A percentile compares a stretch with the other conserved stretches of the same genome.
Evolutionary conservation across 2,113 vertebrate genomes (phyloP).

Genomic region (Euleptes europaea): DNA sequence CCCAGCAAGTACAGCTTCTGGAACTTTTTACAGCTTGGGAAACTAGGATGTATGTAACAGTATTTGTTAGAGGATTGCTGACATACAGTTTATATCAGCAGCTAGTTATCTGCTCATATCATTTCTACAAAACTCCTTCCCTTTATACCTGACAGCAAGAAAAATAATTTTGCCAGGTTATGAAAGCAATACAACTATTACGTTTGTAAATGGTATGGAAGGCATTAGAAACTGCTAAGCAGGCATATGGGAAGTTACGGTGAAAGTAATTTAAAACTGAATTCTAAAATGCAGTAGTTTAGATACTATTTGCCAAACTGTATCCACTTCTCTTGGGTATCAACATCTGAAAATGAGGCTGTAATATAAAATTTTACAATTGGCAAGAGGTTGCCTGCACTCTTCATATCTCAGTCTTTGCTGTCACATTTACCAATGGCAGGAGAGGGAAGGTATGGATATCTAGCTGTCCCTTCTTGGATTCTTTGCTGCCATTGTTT

Average conservation of each 20-base stretch:
- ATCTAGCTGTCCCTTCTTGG: too few relatives aligned
- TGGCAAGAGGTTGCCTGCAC: neutral
- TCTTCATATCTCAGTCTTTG: neutral
- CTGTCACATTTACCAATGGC: too few relatives aligned
- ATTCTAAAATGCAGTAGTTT: neutral
- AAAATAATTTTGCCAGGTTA: neutral
- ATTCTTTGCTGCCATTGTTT: too few relatives aligned
- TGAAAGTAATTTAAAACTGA: conserved; percentile 6
- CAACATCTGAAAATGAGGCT: neutral
- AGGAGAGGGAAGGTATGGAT: too few relatives aligned
- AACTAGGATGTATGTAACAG: too few relatives aligned
- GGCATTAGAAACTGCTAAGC: neutral
- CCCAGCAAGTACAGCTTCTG: too few relatives aligned
- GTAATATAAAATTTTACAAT: neutral
- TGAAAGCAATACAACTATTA: neutral
- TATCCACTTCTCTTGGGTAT: neutral
- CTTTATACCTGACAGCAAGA: neutral
- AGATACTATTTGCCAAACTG: neutral
- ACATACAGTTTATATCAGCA: neutral
- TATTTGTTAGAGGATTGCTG: neutral
- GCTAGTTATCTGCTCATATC: neutral
- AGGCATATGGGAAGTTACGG: neutral
- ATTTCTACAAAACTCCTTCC: neutral
- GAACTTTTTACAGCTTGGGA: too few relatives aligned
- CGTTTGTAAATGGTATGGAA: neutral